A percentile compares a stretch with the other conserved stretches of the same genome.
Conservation (phyloP, 1,140 invertebrate species). For the Drosophila novamexicana region DNA sequence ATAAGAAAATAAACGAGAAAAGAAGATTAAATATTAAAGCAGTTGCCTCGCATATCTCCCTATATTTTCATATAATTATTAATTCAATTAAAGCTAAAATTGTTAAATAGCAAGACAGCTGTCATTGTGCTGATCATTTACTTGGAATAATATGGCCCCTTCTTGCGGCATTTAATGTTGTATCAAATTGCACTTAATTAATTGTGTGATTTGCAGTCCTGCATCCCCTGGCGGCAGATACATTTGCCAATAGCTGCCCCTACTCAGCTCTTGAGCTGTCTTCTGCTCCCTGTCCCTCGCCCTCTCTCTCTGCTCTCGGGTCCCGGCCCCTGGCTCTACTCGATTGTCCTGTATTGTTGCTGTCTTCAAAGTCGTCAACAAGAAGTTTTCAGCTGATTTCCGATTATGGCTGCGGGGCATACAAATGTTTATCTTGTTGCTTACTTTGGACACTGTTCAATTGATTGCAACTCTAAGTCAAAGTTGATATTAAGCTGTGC, state of each 20-base stretch:
- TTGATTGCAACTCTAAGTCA: slow-evolving; percentile 11
- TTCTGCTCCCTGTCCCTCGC: no score
- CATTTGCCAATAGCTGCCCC: neutral
- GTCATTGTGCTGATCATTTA: no score
- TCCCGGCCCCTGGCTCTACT: neutral
- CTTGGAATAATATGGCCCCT: no score
- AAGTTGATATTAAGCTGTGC: neutral
- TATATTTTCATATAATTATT: neutral
- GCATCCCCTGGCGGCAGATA: neutral
- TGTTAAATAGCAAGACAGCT: no score
- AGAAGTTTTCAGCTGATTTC: slow-evolving; percentile 18
- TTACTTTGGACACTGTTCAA: slow-evolving; percentile 3
- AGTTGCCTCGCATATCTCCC: no score
- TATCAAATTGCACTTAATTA: slow-evolving; percentile 69
- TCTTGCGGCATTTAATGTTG: slow-evolving; percentile 13
- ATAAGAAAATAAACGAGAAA: no score
- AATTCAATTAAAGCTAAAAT: no score
- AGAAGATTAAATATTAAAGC: no score
- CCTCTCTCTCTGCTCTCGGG: no score
- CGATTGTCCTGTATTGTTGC: neutral
- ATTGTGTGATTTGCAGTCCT: slow-evolving; percentile 62
- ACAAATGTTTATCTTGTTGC: slow-evolving; percentile 19
- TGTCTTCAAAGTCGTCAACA: slow-evolving; percentile 8
- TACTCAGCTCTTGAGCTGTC: no score
- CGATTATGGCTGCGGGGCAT: slow-evolving; percentile 10